Evolutionary conservation across 2,888 invertebrate species (phyloP).

Genomic region (Pristionchus arcanus): DNA sequence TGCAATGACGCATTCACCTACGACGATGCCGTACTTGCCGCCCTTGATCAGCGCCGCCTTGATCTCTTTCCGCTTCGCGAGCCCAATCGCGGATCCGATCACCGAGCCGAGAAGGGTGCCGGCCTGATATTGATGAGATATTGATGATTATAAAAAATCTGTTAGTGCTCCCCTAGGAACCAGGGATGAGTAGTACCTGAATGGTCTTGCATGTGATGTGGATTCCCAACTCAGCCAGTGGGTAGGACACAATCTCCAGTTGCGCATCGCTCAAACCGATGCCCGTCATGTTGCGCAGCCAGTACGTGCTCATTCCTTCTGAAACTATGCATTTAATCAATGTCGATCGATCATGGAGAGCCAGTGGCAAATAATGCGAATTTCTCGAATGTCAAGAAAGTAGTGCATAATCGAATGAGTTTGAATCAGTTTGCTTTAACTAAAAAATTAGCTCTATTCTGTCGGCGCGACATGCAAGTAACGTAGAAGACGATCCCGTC

Average conservation of each 20-base stretch:
- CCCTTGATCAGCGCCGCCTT: not conserved
- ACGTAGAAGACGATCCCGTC: too few species aligned
- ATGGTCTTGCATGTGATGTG: slow-evolving; percentile 37
- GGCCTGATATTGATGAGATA: not conserved
- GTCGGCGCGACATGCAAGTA: not conserved
- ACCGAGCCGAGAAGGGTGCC: not conserved
- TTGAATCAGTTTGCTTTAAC: too few species aligned
- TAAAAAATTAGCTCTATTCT: too few species aligned
- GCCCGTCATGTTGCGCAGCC: slow-evolving; percentile 3
- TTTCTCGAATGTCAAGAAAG: too few species aligned
- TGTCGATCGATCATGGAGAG: not conserved
- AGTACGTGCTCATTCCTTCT: not conserved
- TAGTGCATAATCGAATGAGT: too few species aligned
- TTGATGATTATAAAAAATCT: too few species aligned
- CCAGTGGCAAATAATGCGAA: not conserved
- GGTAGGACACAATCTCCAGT: not conserved
- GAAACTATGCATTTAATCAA: not conserved
- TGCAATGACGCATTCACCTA: too few species aligned
- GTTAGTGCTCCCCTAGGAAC: too few species aligned
- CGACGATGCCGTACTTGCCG: not conserved
- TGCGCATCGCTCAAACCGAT: not conserved
- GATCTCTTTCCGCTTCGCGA: not conserved
- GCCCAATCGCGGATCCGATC: not conserved
- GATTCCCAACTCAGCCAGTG: not conserved
- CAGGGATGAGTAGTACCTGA: too few species aligned